Conservation (phyloP, 2,888 invertebrate species). For the Rhamnusium bicolor region DNA sequence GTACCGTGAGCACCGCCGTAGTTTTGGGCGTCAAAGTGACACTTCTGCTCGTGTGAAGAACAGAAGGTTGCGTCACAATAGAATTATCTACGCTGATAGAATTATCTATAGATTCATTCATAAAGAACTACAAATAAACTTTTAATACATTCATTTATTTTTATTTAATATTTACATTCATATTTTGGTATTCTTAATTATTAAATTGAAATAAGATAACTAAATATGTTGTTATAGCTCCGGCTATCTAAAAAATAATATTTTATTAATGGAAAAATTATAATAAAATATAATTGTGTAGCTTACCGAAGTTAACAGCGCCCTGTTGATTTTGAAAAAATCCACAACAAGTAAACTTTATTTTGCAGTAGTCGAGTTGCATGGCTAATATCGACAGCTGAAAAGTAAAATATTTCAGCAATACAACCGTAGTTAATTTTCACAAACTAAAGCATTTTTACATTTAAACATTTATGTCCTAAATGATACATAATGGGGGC, state of each 20-base stretch:
- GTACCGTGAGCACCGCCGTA: too few species aligned
- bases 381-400: slow-evolving; percentile 51
- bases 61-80: too few species aligned
- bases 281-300: background rate
- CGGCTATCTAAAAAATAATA: slow-evolving; percentile 53
- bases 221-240: slow-evolving; percentile 57
- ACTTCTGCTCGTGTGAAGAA: too few species aligned
- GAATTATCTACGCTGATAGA: too few species aligned
- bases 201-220: slow-evolving; percentile 57
- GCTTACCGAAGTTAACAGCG: slow-evolving; percentile 57
- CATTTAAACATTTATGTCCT: too few species aligned
- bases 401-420: slow-evolving; percentile 27
- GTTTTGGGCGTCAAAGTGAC: too few species aligned
- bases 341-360: slow-evolving; percentile 56
- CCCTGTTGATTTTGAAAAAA: slow-evolving; percentile 56
- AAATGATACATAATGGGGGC: too few species aligned
- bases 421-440: too few species aligned
- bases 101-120: too few species aligned
- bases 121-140: too few species aligned
- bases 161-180: background rate
- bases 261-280: background rate
- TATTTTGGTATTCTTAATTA: background rate
- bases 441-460: too few species aligned
- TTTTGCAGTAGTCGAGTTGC: slow-evolving; percentile 50
- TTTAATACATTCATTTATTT: background rate